phyloP scores from a whole-genome alignment of 30 jellyfish, hydroid and myxozoan genomes.

The Cassiopea xamachana region DNA sequence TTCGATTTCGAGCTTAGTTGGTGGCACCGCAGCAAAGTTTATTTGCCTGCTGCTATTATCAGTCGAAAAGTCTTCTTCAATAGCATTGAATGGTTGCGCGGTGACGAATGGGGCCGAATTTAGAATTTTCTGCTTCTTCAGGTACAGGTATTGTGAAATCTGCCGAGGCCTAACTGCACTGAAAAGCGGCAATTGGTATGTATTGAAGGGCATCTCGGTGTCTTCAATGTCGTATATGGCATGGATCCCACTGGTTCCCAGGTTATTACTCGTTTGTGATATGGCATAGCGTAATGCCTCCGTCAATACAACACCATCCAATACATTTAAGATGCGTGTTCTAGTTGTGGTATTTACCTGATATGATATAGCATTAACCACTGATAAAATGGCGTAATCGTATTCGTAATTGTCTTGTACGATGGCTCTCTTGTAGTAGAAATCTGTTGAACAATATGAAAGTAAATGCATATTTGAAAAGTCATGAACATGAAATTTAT shows the following conservation, averaged over 20 bases:
- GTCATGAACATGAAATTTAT: too few relatives aligned
- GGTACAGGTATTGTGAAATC: background rate
- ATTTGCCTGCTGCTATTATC: background rate
- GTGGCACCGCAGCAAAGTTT: constrained; percentile 67
- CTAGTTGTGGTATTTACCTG: background rate
- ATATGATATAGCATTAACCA: background rate
- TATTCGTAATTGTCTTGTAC: background rate
- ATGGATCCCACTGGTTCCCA: too few relatives aligned
- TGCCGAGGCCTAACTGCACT: constrained; percentile 15
- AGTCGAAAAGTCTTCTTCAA: background rate
- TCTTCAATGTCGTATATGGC: constrained; percentile 7
- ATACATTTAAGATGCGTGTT: background rate
- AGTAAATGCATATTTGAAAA: background rate
- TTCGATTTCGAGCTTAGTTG: constrained; percentile 36
- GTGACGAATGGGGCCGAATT: background rate
- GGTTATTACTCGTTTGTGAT: too few relatives aligned
- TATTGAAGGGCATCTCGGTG: background rate
- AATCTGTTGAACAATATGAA: background rate
- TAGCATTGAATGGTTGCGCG: background rate
- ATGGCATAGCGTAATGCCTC: constrained; percentile 18
- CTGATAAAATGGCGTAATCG: background rate
- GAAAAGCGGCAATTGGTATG: background rate
- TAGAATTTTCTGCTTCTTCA: background rate
- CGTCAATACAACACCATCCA: constrained; percentile 15
- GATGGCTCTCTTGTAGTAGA: background rate